Conservation (phyloP, 2,113 vertebrate genomes). For the Sylvia atricapilla region DNA sequence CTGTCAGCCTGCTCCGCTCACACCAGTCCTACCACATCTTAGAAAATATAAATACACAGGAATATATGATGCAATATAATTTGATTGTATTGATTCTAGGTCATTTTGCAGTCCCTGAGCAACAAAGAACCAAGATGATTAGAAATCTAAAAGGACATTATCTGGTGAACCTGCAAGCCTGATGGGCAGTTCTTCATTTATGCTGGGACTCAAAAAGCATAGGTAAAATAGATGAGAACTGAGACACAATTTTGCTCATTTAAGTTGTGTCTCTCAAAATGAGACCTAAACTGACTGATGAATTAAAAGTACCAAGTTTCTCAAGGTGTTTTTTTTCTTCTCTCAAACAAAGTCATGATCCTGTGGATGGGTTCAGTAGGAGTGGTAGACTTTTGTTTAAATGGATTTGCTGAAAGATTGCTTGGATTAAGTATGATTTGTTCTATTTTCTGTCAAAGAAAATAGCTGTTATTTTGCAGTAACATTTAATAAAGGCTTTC, state of each 20-base stretch:
- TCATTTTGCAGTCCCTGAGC: neutral
- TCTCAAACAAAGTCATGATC: neutral
- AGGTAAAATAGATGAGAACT: neutral
- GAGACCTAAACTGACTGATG: neutral
- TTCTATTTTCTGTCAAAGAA: slow-evolving; percentile 16
- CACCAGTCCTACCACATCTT: neutral
- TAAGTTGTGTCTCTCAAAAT: neutral
- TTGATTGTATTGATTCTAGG: neutral
- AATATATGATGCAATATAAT: neutral
- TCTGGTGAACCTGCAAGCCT: neutral
- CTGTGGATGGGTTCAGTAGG: neutral
- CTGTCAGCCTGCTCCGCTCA: neutral
- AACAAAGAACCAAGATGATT: neutral
- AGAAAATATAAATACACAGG: neutral
- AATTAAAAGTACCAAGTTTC: neutral
- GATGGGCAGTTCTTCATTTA: neutral
- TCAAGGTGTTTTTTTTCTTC: neutral
- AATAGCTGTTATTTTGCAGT: slow-evolving; percentile 50
- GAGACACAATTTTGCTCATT: neutral
- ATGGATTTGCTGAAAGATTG: slow-evolving; percentile 22
- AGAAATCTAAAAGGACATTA: neutral
- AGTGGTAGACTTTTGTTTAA: neutral
- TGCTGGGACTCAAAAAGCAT: neutral
- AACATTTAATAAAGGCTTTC: slow-evolving; percentile 61
- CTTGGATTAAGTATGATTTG: slow-evolving; percentile 30